A percentile compares a stretch with the other conserved stretches of the same genome.
Evolutionary conservation across 2,113 vertebrate species (phyloP).

Genomic region (Oryzias curvinotus): DNA sequence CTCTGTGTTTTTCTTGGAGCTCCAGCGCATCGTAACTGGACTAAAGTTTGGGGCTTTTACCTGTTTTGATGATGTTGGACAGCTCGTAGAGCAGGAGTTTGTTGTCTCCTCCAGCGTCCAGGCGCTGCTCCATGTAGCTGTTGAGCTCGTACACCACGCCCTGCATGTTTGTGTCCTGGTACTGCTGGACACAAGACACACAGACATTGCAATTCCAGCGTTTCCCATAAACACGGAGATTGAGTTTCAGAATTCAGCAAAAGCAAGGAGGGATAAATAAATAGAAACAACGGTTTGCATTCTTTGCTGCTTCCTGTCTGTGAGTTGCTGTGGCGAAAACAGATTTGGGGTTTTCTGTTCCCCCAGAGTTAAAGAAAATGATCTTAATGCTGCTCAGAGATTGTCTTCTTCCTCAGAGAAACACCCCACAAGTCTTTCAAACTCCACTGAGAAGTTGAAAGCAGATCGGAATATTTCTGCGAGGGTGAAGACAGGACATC

Average conservation of each 20-base stretch:
- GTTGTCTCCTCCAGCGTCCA: slow-evolving; percentile 94
- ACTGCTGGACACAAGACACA: slow-evolving; percentile 81
- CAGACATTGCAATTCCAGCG: slow-evolving; percentile 36
- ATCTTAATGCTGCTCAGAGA: too few relatives aligned
- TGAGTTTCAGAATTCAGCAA: slow-evolving; percentile 33
- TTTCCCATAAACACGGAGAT: slow-evolving; percentile 15
- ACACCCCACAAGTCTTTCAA: too few relatives aligned
- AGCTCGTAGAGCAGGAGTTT: slow-evolving; percentile 94
- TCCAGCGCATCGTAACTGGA: background rate
- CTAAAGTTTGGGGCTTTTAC: slow-evolving; percentile 62
- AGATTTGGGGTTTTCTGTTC: background rate
- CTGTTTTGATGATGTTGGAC: slow-evolving; percentile 95
- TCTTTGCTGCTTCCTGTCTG: slow-evolving; percentile 1
- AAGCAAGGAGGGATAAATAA: background rate
- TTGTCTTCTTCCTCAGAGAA: too few relatives aligned
- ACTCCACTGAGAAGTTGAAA: too few relatives aligned
- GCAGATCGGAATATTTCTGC: slow-evolving; percentile 48
- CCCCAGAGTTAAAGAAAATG: too few relatives aligned
- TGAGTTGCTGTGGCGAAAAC: slow-evolving; percentile 9
- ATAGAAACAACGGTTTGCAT: slow-evolving; percentile 3
- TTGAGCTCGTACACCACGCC: slow-evolving; percentile 95
- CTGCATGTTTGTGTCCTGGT: slow-evolving; percentile 97
- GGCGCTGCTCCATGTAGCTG: slow-evolving; percentile 94
- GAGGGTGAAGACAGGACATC: slow-evolving; percentile 59
- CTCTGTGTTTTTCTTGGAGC: slow-evolving; percentile 1